Percentiles rank a stretch among this genome's conserved stretches.
phyloP scores from a whole-genome alignment of 1,140 invertebrate genomes.

The Drosophila hydei region DNA sequence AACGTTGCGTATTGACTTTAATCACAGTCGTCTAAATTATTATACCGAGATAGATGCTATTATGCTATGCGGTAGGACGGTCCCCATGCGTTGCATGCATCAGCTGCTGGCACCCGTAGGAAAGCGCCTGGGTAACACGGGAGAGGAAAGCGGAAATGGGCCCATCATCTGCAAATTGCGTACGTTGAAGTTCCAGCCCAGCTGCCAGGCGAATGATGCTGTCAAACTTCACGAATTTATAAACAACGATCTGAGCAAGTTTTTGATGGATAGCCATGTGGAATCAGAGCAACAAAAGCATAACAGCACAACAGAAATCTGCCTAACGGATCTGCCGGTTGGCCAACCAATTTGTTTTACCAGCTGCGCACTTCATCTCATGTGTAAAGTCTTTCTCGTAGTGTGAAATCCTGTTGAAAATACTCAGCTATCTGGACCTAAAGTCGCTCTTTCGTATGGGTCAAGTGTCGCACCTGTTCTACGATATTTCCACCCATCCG shows the following conservation, averaged over 20 bases:
- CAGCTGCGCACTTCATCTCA: slow-evolving; percentile 16
- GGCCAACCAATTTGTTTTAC: slow-evolving; percentile 10
- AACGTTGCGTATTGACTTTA: slow-evolving; percentile 92
- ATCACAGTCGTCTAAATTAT: slow-evolving; percentile 91
- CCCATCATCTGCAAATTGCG: slow-evolving; percentile 76
- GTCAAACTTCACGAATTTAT: slow-evolving; percentile 74
- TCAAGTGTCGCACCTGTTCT: slow-evolving; percentile 90
- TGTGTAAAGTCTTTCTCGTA: slow-evolving; percentile 54
- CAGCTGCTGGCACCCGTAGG: slow-evolving; percentile 25
- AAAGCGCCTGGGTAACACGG: background rate
- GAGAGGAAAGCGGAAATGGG: slow-evolving; percentile 36
- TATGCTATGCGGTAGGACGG: slow-evolving; percentile 87
- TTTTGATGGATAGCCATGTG: slow-evolving; percentile 53
- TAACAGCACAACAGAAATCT: slow-evolving; percentile 18
- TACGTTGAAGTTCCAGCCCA: slow-evolving; percentile 73
- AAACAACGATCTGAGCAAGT: slow-evolving; percentile 83
- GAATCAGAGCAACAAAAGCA: slow-evolving; percentile 11
- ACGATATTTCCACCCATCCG: slow-evolving; percentile 90
- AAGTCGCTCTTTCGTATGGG: slow-evolving; percentile 90
- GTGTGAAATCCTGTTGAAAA: slow-evolving; percentile 85
- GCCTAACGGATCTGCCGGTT: slow-evolving; percentile 68
- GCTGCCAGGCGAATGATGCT: slow-evolving; percentile 50
- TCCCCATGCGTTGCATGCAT: slow-evolving; percentile 47
- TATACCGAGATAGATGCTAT: slow-evolving; percentile 96
- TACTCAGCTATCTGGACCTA: slow-evolving; percentile 89